Conservation (phyloP, 2,797 vertebrate species). For the Tinamus major region DNA sequence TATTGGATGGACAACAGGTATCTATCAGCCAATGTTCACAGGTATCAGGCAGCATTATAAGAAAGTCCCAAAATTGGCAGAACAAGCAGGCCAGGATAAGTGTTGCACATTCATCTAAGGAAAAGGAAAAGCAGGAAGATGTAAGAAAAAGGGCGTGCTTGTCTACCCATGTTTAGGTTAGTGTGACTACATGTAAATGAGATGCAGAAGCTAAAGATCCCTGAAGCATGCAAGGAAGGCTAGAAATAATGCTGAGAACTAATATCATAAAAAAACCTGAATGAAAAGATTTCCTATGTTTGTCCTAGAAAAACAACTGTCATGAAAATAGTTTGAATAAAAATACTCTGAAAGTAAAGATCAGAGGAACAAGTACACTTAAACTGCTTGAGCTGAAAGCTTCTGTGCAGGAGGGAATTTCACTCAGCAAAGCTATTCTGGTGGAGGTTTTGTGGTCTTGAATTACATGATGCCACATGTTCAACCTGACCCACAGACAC, state of each 20-base stretch:
- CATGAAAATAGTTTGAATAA: neutral
- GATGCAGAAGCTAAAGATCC: neutral
- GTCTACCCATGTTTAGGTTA: neutral
- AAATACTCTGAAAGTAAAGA: neutral
- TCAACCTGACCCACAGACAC: neutral
- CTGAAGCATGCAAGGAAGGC: neutral
- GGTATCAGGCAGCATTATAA: slow-evolving; percentile 87
- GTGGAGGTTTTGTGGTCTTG: neutral
- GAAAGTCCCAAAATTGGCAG: slow-evolving; percentile 92
- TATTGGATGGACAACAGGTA: slow-evolving; percentile 85
- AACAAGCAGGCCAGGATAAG: slow-evolving; percentile 94
- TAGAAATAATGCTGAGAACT: neutral
- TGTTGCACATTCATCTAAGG: slow-evolving; percentile 90
- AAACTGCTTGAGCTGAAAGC: neutral
- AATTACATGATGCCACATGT: neutral
- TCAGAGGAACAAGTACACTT: neutral
- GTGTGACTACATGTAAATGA: neutral
- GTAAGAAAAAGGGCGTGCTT: neutral
- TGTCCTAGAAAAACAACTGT: neutral
- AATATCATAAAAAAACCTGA: neutral
- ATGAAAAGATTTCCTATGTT: neutral
- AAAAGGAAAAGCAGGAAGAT: slow-evolving; percentile 55
- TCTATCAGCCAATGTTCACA: slow-evolving; percentile 82
- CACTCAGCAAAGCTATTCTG: neutral
- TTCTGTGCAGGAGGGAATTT: neutral